Conservation (phyloP, 2,888 invertebrate species). For the Penaeus monodon region DNA sequence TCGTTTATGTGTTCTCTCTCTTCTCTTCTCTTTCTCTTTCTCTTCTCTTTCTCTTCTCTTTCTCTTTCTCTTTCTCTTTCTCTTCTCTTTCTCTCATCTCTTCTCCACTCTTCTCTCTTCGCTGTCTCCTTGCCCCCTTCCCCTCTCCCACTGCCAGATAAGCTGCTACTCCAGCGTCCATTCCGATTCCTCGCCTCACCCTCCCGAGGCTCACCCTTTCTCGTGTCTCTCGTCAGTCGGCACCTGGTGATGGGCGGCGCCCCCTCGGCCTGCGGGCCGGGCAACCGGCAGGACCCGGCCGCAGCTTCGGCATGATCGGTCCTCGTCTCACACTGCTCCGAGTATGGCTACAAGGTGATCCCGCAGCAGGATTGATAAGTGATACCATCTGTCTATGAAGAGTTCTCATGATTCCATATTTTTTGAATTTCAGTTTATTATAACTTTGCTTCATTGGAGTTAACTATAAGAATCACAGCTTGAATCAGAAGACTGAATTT, state of each 20-base stretch:
- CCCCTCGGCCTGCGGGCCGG: constrained; percentile 93
- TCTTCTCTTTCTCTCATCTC: no score
- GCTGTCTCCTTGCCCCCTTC: constrained; percentile 91
- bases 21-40: no score
- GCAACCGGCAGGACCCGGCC: constrained; percentile 94
- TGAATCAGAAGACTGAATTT: no score
- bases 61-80: no score
- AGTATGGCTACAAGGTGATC: constrained; percentile 93
- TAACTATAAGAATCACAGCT: no score
- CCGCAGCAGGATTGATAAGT: no score
- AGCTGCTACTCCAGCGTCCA: background rate
- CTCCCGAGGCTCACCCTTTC: background rate
- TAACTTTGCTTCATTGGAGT: no score
- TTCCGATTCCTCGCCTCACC: background rate
- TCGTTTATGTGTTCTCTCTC: constrained; percentile 69
- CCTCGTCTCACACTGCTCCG: constrained; percentile 97
- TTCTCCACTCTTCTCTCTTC: constrained; percentile 72
- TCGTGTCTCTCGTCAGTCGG: constrained; percentile 75
- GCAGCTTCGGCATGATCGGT: constrained; percentile 98
- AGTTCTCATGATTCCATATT: no score
- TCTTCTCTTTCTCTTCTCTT: no score
- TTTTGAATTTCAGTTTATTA: no score
- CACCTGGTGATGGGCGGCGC: constrained; percentile 98
- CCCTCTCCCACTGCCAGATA: constrained; percentile 74
- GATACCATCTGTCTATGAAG: no score